Base-by-base conservation (phyloP, 2,797 vertebrate species). In the Lithobates pipiens region DNA sequence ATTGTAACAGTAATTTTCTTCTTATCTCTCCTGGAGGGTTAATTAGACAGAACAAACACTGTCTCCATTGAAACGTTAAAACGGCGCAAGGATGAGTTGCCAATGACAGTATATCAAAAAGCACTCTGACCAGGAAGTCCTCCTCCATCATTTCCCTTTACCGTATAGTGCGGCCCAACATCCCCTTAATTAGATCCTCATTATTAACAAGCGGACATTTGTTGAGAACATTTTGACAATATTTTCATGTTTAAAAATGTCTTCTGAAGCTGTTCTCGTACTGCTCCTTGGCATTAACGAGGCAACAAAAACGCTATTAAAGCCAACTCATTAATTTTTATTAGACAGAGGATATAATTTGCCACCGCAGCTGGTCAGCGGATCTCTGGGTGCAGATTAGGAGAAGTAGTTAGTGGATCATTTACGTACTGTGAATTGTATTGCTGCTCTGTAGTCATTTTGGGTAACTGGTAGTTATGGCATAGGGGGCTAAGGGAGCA, bases 271-370 rank as follows among this genome's bases (percentile, higher is more conserved):
- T 46, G 32, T 46, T 61, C 68, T 77, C 46, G 42, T 2, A 34
- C 65, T 29, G 54, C 29, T 57, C 54, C 65, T 32, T 69, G 46
- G 18, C n/a, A 80, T 74, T 79, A 73, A 79, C 68, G 70, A 85
- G 61, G 39, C 83, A 78, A 77, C 68, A 46, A 72, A 54, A 84
- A 71, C 57, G 68, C 65, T 39, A 57, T 77, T 83, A 76, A 36
- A 69, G 81, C 32, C 27, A 70, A 70, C 39, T 83, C 73, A 70
- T 83, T 70, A 54, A 61, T 77, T 83, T 54, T 83, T 77, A 83
- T 83, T 77, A 84, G 25, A 70, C 10, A n/a, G 18, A 39, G 57
- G 32, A 83, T 46, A 73, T 42, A 36, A 76, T 76, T 69, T 83
- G 82, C 25, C 39, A 39, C 74, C 73, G 39, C 44, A 25, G n/a